phyloP scores from a whole-genome alignment of 2,797 vertebrate genomes.

The Pangasius sanitwongsei region DNA sequence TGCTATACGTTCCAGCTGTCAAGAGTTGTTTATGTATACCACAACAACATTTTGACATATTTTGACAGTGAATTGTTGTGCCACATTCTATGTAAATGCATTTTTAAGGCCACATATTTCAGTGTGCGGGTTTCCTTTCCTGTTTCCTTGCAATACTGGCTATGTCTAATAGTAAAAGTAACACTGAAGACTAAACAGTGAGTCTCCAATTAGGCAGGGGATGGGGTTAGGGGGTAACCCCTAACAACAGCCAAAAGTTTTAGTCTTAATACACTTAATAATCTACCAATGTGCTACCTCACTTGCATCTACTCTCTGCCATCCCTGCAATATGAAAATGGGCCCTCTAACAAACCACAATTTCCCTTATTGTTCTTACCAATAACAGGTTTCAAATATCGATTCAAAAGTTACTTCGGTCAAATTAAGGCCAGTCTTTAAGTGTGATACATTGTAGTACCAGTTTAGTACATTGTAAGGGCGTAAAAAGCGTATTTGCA shows the following conservation, averaged over 20 bases:
- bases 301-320: not conserved
- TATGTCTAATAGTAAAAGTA: not conserved
- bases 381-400: not conserved
- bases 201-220: not conserved
- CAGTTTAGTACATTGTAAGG: not conserved
- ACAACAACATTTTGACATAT: constrained; percentile 13
- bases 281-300: not conserved
- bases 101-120: not conserved
- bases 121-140: not conserved
- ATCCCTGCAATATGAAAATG: not conserved
- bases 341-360: not conserved
- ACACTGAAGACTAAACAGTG: not conserved
- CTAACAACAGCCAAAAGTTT: not conserved
- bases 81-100: constrained; percentile 14
- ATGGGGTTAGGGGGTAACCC: not conserved
- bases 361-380: not conserved
- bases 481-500: not conserved
- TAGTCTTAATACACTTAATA: not conserved
- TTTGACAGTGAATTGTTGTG: not conserved
- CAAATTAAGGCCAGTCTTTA: not conserved
- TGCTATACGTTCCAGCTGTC: constrained; percentile 13
- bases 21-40: constrained; percentile 3
- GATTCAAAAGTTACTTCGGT: not conserved
- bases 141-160: not conserved
- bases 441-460: not conserved